Evolutionary conservation across 2,797 vertebrate species (phyloP).

Genomic region (Brachyalestes nurse): DNA sequence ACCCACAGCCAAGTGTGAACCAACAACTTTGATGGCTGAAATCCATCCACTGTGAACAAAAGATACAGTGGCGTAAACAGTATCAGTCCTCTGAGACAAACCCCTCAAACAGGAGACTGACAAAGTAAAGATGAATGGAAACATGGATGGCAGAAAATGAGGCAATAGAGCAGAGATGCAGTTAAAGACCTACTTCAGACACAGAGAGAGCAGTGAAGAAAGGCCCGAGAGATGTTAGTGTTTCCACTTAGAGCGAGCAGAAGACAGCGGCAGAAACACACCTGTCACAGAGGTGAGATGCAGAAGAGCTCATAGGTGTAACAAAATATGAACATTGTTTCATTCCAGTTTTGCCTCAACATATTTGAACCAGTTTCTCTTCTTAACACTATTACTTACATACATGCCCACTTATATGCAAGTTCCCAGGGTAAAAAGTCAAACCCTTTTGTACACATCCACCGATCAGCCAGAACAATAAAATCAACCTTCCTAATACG

Average conservation of each 20-base stretch:
- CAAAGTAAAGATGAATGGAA: neutral
- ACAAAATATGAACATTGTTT: conserved; percentile 1
- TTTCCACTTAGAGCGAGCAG: conserved; percentile 42
- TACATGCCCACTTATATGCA: neutral
- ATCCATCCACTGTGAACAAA: conserved; percentile 88
- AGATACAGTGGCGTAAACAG: neutral
- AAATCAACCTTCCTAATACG: too few species aligned
- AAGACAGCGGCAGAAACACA: conserved; percentile 69
- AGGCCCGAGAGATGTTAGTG: conserved; percentile 46
- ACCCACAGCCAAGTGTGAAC: conserved; percentile 69
- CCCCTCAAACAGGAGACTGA: neutral
- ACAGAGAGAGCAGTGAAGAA: conserved; percentile 45
- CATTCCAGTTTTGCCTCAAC: neutral
- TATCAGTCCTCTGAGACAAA: neutral
- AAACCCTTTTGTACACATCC: too few species aligned
- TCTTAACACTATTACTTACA: neutral
- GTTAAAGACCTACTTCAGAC: conserved; percentile 42
- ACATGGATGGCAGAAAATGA: conserved; percentile 18
- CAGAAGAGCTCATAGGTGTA: conserved; percentile 41
- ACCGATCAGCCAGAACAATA: too few species aligned
- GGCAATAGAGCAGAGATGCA: conserved; percentile 14
- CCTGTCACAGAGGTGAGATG: conserved; percentile 70
- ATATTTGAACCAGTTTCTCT: neutral
- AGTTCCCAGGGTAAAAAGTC: too few species aligned
- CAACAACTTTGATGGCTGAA: conserved; percentile 70